Base-by-base conservation (phyloP, 2,113 vertebrate species). In the Protomyctophum bolini region DNA sequence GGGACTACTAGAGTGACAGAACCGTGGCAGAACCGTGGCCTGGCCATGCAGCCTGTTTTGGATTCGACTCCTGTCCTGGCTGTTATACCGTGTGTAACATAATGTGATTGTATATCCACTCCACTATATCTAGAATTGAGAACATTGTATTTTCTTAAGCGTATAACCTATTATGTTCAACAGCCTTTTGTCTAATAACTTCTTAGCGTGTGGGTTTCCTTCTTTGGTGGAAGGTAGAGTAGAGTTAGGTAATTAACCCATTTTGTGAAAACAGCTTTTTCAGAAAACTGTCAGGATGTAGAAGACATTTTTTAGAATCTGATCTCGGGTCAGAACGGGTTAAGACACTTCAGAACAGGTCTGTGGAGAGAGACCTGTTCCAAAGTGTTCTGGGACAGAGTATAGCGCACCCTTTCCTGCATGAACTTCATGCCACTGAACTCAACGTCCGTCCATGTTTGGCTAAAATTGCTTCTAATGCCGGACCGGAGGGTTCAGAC, bases 401-500 rank as follows among this genome's bases (percentile, higher is more conserved):
- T n/a, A 83, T 72, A 87, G 71, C 79, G 63, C 63, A 83, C 77
- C 69, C 76, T 82, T 74, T 63, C 79, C n/a, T n/a, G n/a, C n/a
- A n/a, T 77, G 72, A 76, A 82, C 73, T 88, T 81, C 83, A 85
- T 73, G 80, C 77, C 55, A 15, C 84, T 78, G 78, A 21, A 21
- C 21, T 21, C 21, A 75, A 75, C 81, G 78, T 86, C 83, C 84
- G 81, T 90, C 81, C 84, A 81, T 91, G 85, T 91, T 91, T 90
- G 82, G 73, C 83, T n/a, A 84, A 93, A 94, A 93, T 93, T 93
- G 89, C 90, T 76, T 87, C n/a, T n/a, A n/a, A 85, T 80, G 85
- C 88, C 81, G 56, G 76, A 89, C 85, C 90, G 86, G 83, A 84
- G 81, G 81, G 85, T 78, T 85, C 84, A 85, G 81, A 80, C 81